Conservation (phyloP, 1,140 invertebrate genomes). For the Copidosoma floridanum region DNA sequence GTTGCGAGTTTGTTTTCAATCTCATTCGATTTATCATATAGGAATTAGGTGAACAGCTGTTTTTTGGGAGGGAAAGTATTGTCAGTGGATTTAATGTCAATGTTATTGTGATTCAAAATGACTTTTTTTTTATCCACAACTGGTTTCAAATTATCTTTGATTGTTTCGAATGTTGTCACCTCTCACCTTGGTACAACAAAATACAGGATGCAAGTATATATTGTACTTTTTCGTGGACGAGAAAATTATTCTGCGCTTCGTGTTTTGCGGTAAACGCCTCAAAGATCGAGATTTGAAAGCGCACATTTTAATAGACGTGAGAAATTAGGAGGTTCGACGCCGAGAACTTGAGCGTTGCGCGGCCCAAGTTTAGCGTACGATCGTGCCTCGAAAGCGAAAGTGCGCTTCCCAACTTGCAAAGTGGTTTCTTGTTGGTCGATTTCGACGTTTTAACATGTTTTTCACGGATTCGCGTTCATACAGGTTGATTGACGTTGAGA, state of each 20-base stretch:
- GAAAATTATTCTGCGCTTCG: too few species aligned
- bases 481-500: too few species aligned
- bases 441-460: neutral
- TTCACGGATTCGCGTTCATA: neutral
- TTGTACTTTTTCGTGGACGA: too few species aligned
- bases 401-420: conserved; percentile 14
- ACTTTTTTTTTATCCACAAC: too few species aligned
- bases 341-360: conserved; percentile 18
- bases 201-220: too few species aligned
- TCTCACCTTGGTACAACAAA: too few species aligned
- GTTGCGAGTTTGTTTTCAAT: conserved; percentile 3
- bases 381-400: conserved; percentile 16
- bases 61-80: too few species aligned
- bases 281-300: conserved; percentile 14
- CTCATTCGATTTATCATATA: conserved; percentile 7
- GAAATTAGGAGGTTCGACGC: conserved; percentile 26
- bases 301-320: conserved; percentile 12
- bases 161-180: too few species aligned
- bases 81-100: too few species aligned
- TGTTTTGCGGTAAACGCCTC: neutral
- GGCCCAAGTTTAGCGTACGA: conserved; percentile 17
- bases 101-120: too few species aligned
- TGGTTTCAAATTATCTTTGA: too few species aligned
- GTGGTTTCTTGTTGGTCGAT: conserved; percentile 9
- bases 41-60: too few species aligned